Evolutionary conservation across 2,888 invertebrate species (phyloP), one percentile per base, ranked within the genome.

Genomic region (Belgica antarctica): DNA sequence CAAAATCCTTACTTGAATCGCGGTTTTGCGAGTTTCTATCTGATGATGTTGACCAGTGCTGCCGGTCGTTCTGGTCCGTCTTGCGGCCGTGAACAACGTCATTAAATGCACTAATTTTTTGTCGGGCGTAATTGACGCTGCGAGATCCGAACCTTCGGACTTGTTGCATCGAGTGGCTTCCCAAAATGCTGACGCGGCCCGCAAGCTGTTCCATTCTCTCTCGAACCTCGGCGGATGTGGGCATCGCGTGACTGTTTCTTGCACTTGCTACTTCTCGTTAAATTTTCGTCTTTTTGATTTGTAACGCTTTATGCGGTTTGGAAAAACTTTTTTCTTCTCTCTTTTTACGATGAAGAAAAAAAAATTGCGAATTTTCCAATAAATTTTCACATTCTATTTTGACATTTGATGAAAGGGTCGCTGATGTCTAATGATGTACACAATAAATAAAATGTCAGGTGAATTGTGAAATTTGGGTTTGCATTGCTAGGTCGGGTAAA

Each of bases 321-420:
- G 17, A 22, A 24, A 17, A n/a, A 31, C 34, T 31, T 31, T 12
- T 31, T 57, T 22, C 7, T 24, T 57, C 46, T 46, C 17, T 17
- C 4, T 31, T 8, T 61, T 61, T 61, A 7, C 34, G 34, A n/a
- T n/a, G n/a, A n/a, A n/a, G n/a, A n/a, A n/a, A n/a, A n/a, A n/a
- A n/a, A n/a, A n/a, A n/a, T n/a, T n/a, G n/a, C n/a, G n/a, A n/a
- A n/a, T n/a, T 31, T 62, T 34, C n/a, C 24, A 25, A 17, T 62
- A 17, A 62, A 19, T 31, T 31, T 8, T 63, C 24, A 63, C 63
- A 63, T 41, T 63, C 17, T 2, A 19, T 31, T n/a, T 7, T 63
- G 63, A 63, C 63, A 63, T 63, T 63, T 63, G 63, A 63, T 63
- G 41, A 63, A 41, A 63, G 63, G n/a, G 27, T 24, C 41, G 41